These are phyloP conservation scores for Leptarthrus brevirostris DNA, from an alignment of 2,888 invertebrate species.

Conservation along the genomic window DNA sequence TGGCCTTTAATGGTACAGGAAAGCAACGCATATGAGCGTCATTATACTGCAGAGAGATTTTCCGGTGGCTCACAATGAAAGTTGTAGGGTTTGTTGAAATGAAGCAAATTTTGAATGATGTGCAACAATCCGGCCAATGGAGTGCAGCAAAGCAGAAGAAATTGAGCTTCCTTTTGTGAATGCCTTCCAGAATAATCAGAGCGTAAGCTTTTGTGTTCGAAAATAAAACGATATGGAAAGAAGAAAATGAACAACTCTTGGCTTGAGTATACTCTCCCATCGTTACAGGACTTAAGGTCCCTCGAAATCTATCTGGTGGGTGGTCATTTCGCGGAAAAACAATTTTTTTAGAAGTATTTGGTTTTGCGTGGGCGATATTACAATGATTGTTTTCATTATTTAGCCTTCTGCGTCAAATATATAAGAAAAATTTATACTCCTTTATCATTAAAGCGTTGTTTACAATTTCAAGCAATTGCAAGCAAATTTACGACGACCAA, in stretches of 20 bases:
- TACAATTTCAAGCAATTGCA: no score
- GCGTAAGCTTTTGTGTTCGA: constrained; percentile 34
- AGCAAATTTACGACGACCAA: no score
- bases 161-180: constrained; percentile 40
- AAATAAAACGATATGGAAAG: constrained; percentile 21
- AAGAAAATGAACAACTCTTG: constrained; percentile 26
- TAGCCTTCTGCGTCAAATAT: no score
- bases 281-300: neutral
- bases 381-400: no score
- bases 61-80: constrained; percentile 28
- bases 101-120: constrained; percentile 44
- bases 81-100: constrained; percentile 33
- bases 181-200: constrained; percentile 38
- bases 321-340: no score
- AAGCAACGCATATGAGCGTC: constrained; percentile 43
- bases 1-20: constrained; percentile 17
- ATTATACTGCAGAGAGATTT: constrained; percentile 36
- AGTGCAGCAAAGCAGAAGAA: constrained; percentile 33
- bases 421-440: no score
- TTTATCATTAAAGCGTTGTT: no score
- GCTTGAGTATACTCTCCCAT: neutral
- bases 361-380: no score
- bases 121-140: constrained; percentile 45
- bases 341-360: no score
- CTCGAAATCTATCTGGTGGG: no score